Conservation (phyloP, 2,888 invertebrate genomes). For the Drosophila testacea region DNA sequence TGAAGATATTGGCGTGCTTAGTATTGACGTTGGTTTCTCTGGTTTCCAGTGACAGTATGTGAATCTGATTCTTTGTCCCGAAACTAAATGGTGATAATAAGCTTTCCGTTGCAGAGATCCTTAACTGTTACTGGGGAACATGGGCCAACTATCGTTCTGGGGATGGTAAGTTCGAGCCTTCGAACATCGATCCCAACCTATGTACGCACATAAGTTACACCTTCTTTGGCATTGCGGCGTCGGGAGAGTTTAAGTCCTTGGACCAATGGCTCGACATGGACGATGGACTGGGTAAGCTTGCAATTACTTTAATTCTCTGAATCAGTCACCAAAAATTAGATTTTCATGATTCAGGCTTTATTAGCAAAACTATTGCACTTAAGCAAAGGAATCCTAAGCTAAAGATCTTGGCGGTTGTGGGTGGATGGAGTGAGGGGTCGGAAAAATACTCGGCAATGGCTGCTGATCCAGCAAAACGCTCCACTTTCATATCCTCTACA, state of each 20-base stretch:
- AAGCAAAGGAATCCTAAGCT: slow-evolving; percentile 68
- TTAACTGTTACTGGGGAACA: slow-evolving; percentile 78
- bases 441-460: slow-evolving; percentile 94
- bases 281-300: slow-evolving; percentile 60
- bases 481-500: slow-evolving; percentile 90
- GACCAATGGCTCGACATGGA: slow-evolving; percentile 74
- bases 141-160: slow-evolving; percentile 77
- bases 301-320: background rate
- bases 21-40: slow-evolving; percentile 51
- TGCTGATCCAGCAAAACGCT: slow-evolving; percentile 89
- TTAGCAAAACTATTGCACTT: slow-evolving; percentile 64
- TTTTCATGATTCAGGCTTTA: slow-evolving; percentile 41
- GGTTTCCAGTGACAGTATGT: slow-evolving; percentile 57
- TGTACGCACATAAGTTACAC: slow-evolving; percentile 77
- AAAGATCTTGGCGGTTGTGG: slow-evolving; percentile 93
- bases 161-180: slow-evolving; percentile 66
- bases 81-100: background rate
- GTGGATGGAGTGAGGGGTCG: slow-evolving; percentile 97
- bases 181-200: slow-evolving; percentile 66
- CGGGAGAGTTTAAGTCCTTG: slow-evolving; percentile 61
- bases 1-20: slow-evolving; percentile 51
- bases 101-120: slow-evolving; percentile 48
- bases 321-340: background rate
- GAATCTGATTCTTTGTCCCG: too few species aligned
- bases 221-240: slow-evolving; percentile 72